Base-by-base conservation (phyloP, 2,113 vertebrate species). In the Bostrychus sinensis region DNA sequence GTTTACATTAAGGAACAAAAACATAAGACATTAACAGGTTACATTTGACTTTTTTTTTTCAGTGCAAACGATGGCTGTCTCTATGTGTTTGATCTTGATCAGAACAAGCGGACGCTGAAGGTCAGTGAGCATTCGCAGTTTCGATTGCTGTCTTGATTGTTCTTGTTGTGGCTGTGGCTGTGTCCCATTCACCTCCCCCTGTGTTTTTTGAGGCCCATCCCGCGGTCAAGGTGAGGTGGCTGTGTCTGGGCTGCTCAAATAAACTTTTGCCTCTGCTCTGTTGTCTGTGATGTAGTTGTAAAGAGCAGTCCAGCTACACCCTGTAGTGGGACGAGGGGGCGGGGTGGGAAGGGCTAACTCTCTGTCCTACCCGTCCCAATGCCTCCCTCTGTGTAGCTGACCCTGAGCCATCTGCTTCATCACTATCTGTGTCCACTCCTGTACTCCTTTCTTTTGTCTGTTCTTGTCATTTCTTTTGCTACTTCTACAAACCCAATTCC, bases 1-100 rank as follows among this genome's bases (percentile, higher is more conserved):
- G n/a, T n/a, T n/a, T n/a, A n/a, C n/a, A n/a, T n/a, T n/a, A n/a
- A n/a, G n/a, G n/a, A n/a, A n/a, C n/a, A n/a, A n/a, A n/a, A n/a
- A n/a, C n/a, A n/a, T n/a, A n/a, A n/a, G n/a, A n/a, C n/a, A n/a
- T n/a, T n/a, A n/a, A n/a, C n/a, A n/a, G n/a, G n/a, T n/a, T 5
- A 8, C 32, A 16, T 72, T 11, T 48, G 34, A 48, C 9, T 36
- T 56, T 79, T 48, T 67, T 41, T 28, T 67, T 77, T 54, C 77
- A 97, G 95, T 77, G 95, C 95, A 37, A 97, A 96, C 7, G 94
- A 97, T 20, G 94, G 95, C 83, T 96, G 95, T 62, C 87, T 97
- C 0, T 96, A 97, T 25, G 94, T 97, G 42, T 97, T 93, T 81
- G 95, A 97, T 80, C 91, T 94, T 10, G 94, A 96, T 80, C 94